These are phyloP conservation scores for Leptinotarsa rubiginosa DNA, from an alignment of 2,888 invertebrate species.

Conservation along the genomic window DNA sequence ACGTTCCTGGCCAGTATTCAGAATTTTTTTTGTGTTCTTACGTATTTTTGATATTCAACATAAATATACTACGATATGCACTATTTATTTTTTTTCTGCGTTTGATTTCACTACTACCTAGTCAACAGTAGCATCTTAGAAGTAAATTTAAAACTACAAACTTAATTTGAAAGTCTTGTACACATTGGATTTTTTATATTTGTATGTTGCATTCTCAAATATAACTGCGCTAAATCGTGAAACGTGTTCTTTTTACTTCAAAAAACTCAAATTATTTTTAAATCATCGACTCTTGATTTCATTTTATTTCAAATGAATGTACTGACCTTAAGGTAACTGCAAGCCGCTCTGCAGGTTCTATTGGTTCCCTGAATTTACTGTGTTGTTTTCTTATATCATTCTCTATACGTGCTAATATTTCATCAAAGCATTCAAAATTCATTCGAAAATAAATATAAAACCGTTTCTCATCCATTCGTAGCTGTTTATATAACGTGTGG, in stretches of 20 bases:
- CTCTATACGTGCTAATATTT: slow-evolving; percentile 4
- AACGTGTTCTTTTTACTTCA: too few species aligned
- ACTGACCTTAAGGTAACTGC: slow-evolving; percentile 16
- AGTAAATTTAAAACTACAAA: too few species aligned
- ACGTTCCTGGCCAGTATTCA: slow-evolving; percentile 9
- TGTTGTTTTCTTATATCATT: too few species aligned
- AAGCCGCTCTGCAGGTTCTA: slow-evolving; percentile 12
- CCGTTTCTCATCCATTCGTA: slow-evolving; percentile 7
- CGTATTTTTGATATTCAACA: slow-evolving; percentile 10
- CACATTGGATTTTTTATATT: too few species aligned
- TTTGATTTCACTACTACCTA: slow-evolving; percentile 1
- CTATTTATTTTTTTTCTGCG: neutral
- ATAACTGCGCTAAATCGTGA: too few species aligned
- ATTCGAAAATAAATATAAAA: slow-evolving; percentile 10
- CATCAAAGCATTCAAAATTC: slow-evolving; percentile 8
- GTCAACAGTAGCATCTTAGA: too few species aligned
- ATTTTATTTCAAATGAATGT: slow-evolving; percentile 23
- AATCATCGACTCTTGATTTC: slow-evolving; percentile 38
- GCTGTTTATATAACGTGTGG: neutral
- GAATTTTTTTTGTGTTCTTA: slow-evolving; percentile 1
- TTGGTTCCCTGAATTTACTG: neutral
- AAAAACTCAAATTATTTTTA: slow-evolving; percentile 38
- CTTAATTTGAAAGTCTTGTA: too few species aligned
- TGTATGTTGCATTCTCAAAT: too few species aligned
- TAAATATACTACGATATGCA: neutral